Percentiles rank a stretch among this genome's conserved stretches.
Evolutionary conservation across 2,113 vertebrate genomes (phyloP).

Genomic region (Gasterosteus nipponicus): DNA sequence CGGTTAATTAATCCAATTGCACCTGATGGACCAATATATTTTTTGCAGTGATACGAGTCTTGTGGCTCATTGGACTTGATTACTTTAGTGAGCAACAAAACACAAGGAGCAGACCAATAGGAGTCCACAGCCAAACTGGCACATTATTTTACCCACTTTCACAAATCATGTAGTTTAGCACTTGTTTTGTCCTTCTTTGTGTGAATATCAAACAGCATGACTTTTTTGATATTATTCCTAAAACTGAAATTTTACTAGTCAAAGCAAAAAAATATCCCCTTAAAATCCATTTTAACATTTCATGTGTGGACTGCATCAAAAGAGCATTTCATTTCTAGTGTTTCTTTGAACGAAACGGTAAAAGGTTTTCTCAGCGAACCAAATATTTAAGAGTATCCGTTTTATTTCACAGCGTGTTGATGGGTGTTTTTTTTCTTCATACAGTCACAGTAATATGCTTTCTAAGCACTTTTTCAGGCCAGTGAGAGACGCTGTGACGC

Average conservation of each 20-base stretch:
- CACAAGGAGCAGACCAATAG: not conserved
- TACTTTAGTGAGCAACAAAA: slow-evolving; percentile 33
- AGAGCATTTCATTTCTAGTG: not conserved
- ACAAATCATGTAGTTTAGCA: not conserved
- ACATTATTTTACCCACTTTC: not conserved
- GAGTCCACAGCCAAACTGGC: not conserved
- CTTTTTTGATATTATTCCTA: not conserved
- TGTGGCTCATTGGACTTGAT: slow-evolving; percentile 24
- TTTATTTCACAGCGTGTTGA: too few relatives aligned
- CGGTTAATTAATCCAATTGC: slow-evolving; percentile 74
- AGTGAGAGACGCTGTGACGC: too few relatives aligned
- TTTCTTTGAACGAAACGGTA: too few relatives aligned
- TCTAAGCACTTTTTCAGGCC: too few relatives aligned
- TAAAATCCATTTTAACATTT: not conserved
- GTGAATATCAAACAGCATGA: too few relatives aligned
- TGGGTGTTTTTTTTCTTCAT: too few relatives aligned
- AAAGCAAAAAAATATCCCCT: too few relatives aligned
- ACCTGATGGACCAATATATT: slow-evolving; percentile 66
- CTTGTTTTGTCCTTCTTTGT: too few relatives aligned
- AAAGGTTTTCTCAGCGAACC: too few relatives aligned
- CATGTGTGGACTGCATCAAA: not conserved
- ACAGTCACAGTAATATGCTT: too few relatives aligned
- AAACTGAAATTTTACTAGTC: not conserved
- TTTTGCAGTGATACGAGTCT: slow-evolving; percentile 53
- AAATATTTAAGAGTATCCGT: too few relatives aligned